phyloP scores from a whole-genome alignment of 1,140 invertebrate species.

The Zaprionus africanus region DNA sequence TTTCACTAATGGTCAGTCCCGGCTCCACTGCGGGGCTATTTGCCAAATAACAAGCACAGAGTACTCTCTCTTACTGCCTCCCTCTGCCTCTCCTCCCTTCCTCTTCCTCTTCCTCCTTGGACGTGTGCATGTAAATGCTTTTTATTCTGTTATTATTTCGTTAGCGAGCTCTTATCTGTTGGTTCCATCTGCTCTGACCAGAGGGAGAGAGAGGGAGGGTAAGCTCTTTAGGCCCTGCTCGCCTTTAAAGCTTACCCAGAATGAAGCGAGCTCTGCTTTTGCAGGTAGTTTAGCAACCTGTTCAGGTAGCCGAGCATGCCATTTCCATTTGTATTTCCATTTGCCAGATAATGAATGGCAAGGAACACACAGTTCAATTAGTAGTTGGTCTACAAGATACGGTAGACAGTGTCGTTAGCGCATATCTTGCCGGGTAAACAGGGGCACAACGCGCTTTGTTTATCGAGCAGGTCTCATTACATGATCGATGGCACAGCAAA shows the following conservation, averaged over 20 bases:
- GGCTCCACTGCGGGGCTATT: slow-evolving; percentile 11
- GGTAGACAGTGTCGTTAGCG: not conserved
- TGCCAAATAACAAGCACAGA: not conserved
- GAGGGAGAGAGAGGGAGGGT: not conserved
- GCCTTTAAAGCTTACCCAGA: slow-evolving; percentile 65
- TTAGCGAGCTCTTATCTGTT: slow-evolving; percentile 70
- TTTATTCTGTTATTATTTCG: slow-evolving; percentile 80
- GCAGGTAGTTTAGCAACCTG: slow-evolving; percentile 25
- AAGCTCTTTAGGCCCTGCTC: slow-evolving; percentile 63
- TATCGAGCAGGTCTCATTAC: not conserved
- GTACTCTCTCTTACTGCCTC: not conserved
- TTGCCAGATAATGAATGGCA: slow-evolving; percentile 71
- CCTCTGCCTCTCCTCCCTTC: not conserved
- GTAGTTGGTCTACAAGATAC: not conserved
- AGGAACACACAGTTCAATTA: slow-evolving; percentile 49
- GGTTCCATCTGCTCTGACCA: not conserved
- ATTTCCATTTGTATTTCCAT: slow-evolving; percentile 20
- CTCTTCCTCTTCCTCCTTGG: not conserved
- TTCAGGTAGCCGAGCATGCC: slow-evolving; percentile 47
- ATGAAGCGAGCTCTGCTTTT: not conserved
- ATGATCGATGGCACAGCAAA: slow-evolving; percentile 31
- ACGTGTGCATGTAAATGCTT: slow-evolving; percentile 67
- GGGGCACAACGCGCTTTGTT: not conserved
- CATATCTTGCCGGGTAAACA: slow-evolving; percentile 18
- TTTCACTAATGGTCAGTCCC: slow-evolving; percentile 63